These are phyloP conservation scores for Bovichtus variegatus DNA, from an alignment of 2,797 vertebrate genomes.

Conservation along the genomic window DNA sequence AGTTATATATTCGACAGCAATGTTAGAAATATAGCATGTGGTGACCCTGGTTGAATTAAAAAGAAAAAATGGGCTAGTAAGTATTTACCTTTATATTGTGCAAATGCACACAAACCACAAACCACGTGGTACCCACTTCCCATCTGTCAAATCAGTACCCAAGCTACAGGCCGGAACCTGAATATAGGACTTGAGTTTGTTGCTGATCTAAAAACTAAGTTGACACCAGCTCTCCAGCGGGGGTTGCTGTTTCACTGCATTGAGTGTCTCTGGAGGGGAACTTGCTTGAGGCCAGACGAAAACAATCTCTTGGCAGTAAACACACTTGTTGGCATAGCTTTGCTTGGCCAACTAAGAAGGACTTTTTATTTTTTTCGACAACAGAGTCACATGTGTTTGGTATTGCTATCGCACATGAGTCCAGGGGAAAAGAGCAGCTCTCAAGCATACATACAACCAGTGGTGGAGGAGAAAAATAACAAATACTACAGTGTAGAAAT, in stretches of 20 bases:
- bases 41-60: background rate
- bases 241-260: slow-evolving; percentile 46
- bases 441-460: background rate
- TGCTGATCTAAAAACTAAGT: slow-evolving; percentile 2
- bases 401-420: background rate
- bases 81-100: background rate
- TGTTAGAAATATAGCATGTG: background rate
- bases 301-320: background rate
- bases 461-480: background rate
- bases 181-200: background rate
- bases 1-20: background rate
- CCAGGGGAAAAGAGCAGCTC: background rate
- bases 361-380: background rate
- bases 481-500: background rate
- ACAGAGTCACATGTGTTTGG: background rate
- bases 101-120: background rate
- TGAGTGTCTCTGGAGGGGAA: background rate
- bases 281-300: background rate
- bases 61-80: background rate
- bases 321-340: background rate
- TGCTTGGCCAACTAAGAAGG: background rate
- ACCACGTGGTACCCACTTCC: background rate
- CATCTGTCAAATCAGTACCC: background rate
- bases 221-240: slow-evolving; percentile 34
- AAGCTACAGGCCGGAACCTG: background rate